Base-by-base conservation (phyloP, 2,888 invertebrate genomes). In the Notodonta dromedarius region DNA sequence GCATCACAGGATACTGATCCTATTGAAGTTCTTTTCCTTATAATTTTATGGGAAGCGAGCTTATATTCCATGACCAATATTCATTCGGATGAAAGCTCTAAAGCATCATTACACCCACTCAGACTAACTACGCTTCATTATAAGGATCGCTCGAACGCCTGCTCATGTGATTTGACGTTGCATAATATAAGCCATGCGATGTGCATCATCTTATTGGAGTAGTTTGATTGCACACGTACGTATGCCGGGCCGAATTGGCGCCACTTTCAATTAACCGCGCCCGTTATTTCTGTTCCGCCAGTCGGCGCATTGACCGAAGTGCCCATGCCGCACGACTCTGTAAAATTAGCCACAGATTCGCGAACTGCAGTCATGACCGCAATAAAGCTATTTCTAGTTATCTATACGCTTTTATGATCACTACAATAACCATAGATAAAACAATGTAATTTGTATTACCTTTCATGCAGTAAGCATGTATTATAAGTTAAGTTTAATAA, bases 221-320 rank as follows among this genome's bases (percentile, higher is more conserved):
- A 77, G 78, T 82, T 84, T 79, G 79, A 85, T 84, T 87, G 83
- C 80, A 80, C 76, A 83, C 83, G 16, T 78, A 83, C 83, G 16
- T 78, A 82, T 83, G 81, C 74, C 76, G 78, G 79, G 76, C 63
- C 59, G 67, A 78, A 78, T 76, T 68, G 81, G 89, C 87, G 89
- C 89, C 88, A 79, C 81, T 76, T 86, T 85, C 87, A 88, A 90
- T 90, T 88, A 88, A 84, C 83, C 72, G 76, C 69, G 76, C 69
- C 73, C 65, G 89, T 84, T 91, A 90, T 91, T 90, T 89, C 79
- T 79, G 90, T 82, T 76, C 71, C 73, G 61, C 65, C 70, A 67
- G 67, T 68, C 80, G 73, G 90, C 90, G 85, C 91, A 91, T 83
- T 90, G 91, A 91, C 90, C 92, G 88, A 73, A 69, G 55, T 55